A percentile compares a stretch with the other conserved stretches of the same genome.
Evolutionary conservation across 2,888 invertebrate species (phyloP).

Genomic region (Polyploca ridens): DNA sequence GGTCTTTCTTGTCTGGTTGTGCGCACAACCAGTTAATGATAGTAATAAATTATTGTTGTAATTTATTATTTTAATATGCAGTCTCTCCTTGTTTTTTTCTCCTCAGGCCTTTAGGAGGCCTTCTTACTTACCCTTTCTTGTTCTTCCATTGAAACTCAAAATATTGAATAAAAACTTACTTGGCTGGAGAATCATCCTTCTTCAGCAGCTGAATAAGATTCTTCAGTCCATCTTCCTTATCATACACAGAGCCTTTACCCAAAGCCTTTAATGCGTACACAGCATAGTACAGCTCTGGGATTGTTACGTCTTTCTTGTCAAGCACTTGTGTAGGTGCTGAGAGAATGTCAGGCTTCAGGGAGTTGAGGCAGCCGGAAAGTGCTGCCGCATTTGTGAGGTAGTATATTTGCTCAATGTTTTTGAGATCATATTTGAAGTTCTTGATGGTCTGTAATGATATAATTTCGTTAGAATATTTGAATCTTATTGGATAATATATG

Average conservation of each 20-base stretch:
- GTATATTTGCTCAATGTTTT: constrained; percentile 84
- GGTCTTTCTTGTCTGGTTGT: too few relatives aligned
- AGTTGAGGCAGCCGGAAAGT: constrained; percentile 82
- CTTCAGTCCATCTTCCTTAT: constrained; percentile 88
- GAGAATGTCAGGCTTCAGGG: constrained; percentile 76
- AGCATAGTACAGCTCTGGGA: constrained; percentile 90
- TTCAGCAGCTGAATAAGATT: constrained; percentile 91
- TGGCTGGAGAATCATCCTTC: constrained; percentile 91
- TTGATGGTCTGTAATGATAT: constrained; percentile 57
- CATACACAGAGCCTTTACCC: constrained; percentile 85
- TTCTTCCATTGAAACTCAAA: too few relatives aligned
- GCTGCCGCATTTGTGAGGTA: constrained; percentile 87
- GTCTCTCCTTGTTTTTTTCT: too few relatives aligned
- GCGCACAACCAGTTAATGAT: too few relatives aligned
- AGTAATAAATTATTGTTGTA: too few relatives aligned
- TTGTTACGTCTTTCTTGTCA: constrained; percentile 87
- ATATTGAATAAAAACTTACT: constrained; percentile 73
- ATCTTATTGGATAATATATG: too few relatives aligned
- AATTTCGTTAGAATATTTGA: background rate
- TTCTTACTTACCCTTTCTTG: too few relatives aligned
- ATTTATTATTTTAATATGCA: too few relatives aligned
- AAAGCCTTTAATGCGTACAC: constrained; percentile 88
- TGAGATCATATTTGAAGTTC: constrained; percentile 63
- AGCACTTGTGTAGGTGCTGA: constrained; percentile 82
- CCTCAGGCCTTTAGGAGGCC: too few relatives aligned